Base-by-base conservation (phyloP, 1,140 invertebrate species). In the Asbolus verrucosus region DNA sequence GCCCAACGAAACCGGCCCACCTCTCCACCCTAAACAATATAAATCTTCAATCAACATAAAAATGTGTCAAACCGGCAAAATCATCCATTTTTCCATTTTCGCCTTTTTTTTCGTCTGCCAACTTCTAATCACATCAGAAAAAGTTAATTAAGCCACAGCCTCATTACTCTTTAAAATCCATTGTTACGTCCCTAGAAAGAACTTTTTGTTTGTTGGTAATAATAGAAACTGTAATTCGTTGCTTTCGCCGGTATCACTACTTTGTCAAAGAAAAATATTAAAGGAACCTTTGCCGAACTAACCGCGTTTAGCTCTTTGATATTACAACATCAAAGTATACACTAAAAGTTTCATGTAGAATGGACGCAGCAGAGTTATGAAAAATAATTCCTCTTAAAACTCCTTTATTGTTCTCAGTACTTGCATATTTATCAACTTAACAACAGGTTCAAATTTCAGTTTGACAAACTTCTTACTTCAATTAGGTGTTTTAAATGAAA, bases 211-310 rank as follows among this genome's bases (percentile, higher is more conserved):
- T 15, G 38, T 14, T 50, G 18, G 8, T 11, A 13, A 9, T n/a
- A 21, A 50, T 21, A 27, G 46, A 6, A 13, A 11, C 21, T 54
- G 21, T 27, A 50, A 50, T 43, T 43, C 15, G 13, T 54, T 54
- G 21, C 14, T 24, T 27, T 24, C 19, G 21, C n/a, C 46, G 27
- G 11, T 54, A 21, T 4, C n/a, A 27, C 11, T 18, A 16, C 39
- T 43, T 43, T 43, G 46, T 54, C 14, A 54, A 54, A 54, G 46
- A 54, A 54, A 54, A 54, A 54, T 43, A 54, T 27, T 0, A 54
- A 54, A 54, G 46, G 11, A 36, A 14, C 15, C 15, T 46, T 19
- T 19, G 41, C 21, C 21, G 21, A 54, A 54, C 46, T 54, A 54
- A 54, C 21, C 46, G 18, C 46, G 8, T 27, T 54, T n/a, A 24